Percentiles rank a stretch among this genome's conserved stretches.
Evolutionary conservation across 2,888 invertebrate genomes (phyloP).

Genomic region (Imbricaverruca yamaguchii): DNA sequence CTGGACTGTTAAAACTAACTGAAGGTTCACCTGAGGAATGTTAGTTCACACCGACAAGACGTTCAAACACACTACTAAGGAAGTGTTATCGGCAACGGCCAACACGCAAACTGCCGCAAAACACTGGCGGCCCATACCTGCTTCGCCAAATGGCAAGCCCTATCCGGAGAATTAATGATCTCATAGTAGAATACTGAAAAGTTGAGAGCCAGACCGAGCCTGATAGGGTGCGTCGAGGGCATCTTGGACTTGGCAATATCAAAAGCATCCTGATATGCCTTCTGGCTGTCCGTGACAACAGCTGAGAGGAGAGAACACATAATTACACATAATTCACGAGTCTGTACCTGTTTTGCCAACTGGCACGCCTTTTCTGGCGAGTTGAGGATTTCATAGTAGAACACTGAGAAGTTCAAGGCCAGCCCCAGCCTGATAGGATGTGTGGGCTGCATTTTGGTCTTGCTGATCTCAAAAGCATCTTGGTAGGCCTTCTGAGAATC

Average conservation of each 20-base stretch:
- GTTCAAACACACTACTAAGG: not conserved
- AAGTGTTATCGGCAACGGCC: not conserved
- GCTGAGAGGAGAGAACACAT: conserved; percentile 47
- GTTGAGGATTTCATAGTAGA: conserved; percentile 97
- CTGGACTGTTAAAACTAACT: no score
- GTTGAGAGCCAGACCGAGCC: conserved; percentile 95
- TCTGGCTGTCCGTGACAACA: conserved; percentile 91
- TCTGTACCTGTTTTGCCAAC: conserved; percentile 76
- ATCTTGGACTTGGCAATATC: conserved; percentile 94
- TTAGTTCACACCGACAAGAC: not conserved
- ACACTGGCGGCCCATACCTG: conserved; percentile 55
- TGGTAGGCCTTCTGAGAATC: conserved; percentile 95
- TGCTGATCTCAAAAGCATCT: conserved; percentile 93
- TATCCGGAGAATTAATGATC: conserved; percentile 91
- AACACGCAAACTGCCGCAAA: not conserved
- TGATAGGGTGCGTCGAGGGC: conserved; percentile 97
- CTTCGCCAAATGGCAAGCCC: conserved; percentile 89
- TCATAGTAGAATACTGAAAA: conserved; percentile 99
- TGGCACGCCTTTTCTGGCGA: conserved; percentile 90
- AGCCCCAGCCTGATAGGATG: conserved; percentile 97
- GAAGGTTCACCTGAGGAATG: not conserved
- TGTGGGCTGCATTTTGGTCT: conserved; percentile 94
- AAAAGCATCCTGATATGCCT: conserved; percentile 94
- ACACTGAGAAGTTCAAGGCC: conserved; percentile 97
- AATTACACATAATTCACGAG: not conserved